A percentile compares a stretch with the other conserved stretches of the same genome.
Evolutionary conservation across 2,113 vertebrate genomes (phyloP).

Genomic region (Enhydra lutris): DNA sequence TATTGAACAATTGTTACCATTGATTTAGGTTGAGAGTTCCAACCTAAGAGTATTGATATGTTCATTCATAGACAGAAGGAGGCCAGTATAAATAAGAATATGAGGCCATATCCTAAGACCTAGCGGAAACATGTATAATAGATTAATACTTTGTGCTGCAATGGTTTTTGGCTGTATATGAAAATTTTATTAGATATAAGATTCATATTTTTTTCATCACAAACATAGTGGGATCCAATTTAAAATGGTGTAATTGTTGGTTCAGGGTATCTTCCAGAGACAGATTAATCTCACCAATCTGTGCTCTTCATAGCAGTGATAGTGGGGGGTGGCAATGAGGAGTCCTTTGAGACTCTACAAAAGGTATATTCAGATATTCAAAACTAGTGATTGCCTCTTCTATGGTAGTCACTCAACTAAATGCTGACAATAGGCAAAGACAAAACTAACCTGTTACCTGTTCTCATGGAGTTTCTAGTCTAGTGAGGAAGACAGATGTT

Average conservation of each 20-base stretch:
- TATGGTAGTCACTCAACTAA: background rate
- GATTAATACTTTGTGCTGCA: slow-evolving; percentile 25
- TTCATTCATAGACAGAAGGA: slow-evolving; percentile 5
- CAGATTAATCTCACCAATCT: background rate
- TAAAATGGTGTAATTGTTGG: slow-evolving; percentile 16
- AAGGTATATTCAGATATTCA: background rate
- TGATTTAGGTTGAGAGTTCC: slow-evolving; percentile 39
- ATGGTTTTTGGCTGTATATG: slow-evolving; percentile 23
- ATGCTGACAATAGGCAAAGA: background rate
- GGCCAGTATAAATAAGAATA: background rate
- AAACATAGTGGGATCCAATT: background rate
- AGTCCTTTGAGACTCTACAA: background rate
- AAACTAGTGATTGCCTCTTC: background rate
- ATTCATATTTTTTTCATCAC: background rate
- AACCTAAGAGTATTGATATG: background rate
- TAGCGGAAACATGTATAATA: background rate
- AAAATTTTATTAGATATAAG: slow-evolving; percentile 35
- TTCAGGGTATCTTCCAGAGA: background rate
- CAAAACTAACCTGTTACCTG: background rate
- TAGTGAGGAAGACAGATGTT: background rate
- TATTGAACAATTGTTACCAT: background rate
- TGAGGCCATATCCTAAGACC: background rate
- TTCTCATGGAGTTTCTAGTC: background rate
- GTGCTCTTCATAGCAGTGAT: background rate
- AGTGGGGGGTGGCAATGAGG: background rate